phyloP scores from a whole-genome alignment of 2,797 vertebrate species.

The Acipenser ruthenus region DNA sequence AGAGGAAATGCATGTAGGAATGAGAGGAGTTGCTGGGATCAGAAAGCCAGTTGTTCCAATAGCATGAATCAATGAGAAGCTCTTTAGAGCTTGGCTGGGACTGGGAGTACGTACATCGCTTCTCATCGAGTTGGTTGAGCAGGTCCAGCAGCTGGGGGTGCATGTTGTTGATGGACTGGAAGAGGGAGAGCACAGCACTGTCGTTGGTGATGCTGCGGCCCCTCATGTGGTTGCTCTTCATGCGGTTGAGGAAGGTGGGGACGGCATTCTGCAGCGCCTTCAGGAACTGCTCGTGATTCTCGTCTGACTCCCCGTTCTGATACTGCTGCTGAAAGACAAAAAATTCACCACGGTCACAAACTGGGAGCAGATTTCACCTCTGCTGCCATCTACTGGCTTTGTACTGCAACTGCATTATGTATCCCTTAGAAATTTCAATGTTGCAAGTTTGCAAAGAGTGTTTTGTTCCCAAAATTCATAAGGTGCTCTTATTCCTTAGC shows the following conservation, averaged over 20 bases:
- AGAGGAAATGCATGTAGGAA: neutral
- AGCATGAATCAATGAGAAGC: no score
- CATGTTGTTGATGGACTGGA: slow-evolving; percentile 97
- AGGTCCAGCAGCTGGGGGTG: slow-evolving; percentile 92
- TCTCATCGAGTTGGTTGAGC: slow-evolving; percentile 95
- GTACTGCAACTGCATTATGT: no score
- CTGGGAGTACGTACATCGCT: slow-evolving; percentile 64
- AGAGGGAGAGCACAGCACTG: slow-evolving; percentile 89
- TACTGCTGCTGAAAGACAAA: slow-evolving; percentile 71
- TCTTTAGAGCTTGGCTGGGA: no score
- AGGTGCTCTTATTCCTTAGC: no score
- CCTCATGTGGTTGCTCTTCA: slow-evolving; percentile 97
- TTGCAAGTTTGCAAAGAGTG: no score
- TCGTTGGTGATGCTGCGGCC: slow-evolving; percentile 98
- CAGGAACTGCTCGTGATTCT: slow-evolving; percentile 91
- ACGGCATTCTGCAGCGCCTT: slow-evolving; percentile 89
- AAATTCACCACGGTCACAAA: no score
- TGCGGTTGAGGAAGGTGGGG: slow-evolving; percentile 91
- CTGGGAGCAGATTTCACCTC: no score
- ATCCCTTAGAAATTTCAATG: no score
- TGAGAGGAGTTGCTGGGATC: neutral
- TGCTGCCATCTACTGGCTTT: no score
- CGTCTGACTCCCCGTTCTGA: slow-evolving; percentile 93
- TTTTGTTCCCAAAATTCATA: no score
- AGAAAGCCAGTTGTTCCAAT: neutral